Evolutionary conservation across 2,113 vertebrate species (phyloP), one percentile per base, ranked within the genome.

Genomic region (Megalops atlanticus): DNA sequence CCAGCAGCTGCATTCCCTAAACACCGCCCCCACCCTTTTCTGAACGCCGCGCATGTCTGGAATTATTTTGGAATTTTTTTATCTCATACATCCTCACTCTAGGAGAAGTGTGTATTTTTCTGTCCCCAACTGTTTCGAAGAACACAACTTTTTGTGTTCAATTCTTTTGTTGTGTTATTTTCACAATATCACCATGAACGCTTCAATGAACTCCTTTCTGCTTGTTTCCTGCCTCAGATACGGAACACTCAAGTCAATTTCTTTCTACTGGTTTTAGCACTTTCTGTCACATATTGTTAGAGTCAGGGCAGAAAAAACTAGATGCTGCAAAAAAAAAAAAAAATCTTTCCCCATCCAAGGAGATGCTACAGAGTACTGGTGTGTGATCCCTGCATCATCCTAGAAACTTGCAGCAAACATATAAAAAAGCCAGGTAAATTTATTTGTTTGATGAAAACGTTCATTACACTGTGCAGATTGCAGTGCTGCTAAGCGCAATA

Each of bases 401-500:
- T 35, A 16, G 71, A 40, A 39, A 24, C 38, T 33, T 14, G 10
- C 52, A 80, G 39, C 36, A 41, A 49, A 76, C 80, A 81, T 77
- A 33, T 74, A 78, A n/a, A n/a, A n/a, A 74, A 76, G 80, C 80
- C 75, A 82, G 74, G 83, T 81, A 86, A 84, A 86, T 87, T 72
- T 77, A 83, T 33, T 40, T 27, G 39, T 85, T 86, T 87, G 82
- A 88, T 86, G 85, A 79, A 86, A 89, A 86, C 86, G 88, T 87
- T 89, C 80, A 85, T 84, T 88, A 83, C 84, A 81, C 80, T 69
- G 89, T 72, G 16, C 68, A 0, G 31, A 82, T 87, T 73, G 82
- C 80, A 84, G 89, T 87, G 76, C 71, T 82, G 86, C 86, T 90
- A 87, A 86, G 85, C 89, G 80, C 82, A 83, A 84, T 84, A 92